Conservation (phyloP, 2,888 invertebrate species). For the Ormyrus labotus region DNA sequence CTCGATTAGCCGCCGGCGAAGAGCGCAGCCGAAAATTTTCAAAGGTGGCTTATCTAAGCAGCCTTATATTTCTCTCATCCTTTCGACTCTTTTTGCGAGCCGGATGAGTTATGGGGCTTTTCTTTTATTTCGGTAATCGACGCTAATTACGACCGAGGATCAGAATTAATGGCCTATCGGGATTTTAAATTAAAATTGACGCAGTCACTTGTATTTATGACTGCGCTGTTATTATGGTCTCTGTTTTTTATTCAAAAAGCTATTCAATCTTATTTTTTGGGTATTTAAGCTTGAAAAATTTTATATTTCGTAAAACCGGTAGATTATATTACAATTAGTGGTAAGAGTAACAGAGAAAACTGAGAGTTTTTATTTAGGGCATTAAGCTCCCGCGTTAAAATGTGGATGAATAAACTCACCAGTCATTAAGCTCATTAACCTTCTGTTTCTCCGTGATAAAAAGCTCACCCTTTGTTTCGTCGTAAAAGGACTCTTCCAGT, state of each 20-base stretch:
- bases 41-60: conserved; percentile 30
- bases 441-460: neutral
- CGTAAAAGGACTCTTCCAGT: conserved; percentile 16
- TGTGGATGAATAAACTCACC: neutral
- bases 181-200: neutral
- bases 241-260: no score
- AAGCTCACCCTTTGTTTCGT: neutral
- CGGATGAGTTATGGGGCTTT: conserved; percentile 35
- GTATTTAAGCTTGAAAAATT: neutral
- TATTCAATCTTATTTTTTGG: no score
- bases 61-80: conserved; percentile 5
- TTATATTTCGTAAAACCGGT: neutral
- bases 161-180: conserved; percentile 18
- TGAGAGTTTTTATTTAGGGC: conserved; percentile 8
- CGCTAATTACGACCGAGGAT: conserved; percentile 23
- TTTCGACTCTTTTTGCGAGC: neutral
- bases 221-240: no score
- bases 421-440: conserved; percentile 25
- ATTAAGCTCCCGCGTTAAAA: conserved; percentile 19
- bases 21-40: conserved; percentile 56
- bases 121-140: conserved; percentile 38
- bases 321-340: neutral
- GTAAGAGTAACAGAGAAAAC: neutral
- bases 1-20: conserved; percentile 58
- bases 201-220: no score